Evolutionary conservation across 2,888 invertebrate species (phyloP), one percentile per base, ranked within the genome.

Genomic region (Colletes collaris): DNA sequence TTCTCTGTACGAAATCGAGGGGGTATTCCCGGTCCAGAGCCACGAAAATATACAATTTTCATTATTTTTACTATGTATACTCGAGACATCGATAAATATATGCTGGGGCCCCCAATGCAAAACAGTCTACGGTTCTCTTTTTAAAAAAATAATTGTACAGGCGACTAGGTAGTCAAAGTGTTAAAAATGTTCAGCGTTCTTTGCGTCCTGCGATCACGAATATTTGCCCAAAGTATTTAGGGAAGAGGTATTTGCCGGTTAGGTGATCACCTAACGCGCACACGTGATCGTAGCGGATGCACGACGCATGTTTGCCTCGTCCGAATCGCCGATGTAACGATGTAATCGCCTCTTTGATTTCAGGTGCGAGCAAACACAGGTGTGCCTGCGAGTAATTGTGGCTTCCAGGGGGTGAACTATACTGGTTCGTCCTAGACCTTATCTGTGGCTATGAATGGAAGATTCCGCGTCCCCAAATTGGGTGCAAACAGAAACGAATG

Each of bases 321-420:
- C 13, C 59, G 10, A 16, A 65, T 53, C 60, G 46, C 53, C 13
- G 71, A 53, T 65, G 66, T n/a, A 46, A 68, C 59, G 78, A 69
- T 81, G 72, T 79, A 83, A 77, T 76, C 86, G 68, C 40, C 79
- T 76, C 83, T 90, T 90, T 88, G 86, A 88, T 91, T 91, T 92
- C 90, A 91, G 91, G 92, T 91, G 92, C 86, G 86, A 89, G 91
- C 88, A 92, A 92, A 92, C 92, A 92, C 92, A 92, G 92, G 92
- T 92, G 92, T 65, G 78, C 71, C 49, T 44, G 46, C 52, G 44
- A 50, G n/a, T n/a, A 52, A 53, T 19, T n/a, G 56, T 53, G 64
- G 55, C 60, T 66, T 66, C 40, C 60, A 64, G 58, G 60, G 81
- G 81, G 73, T 69, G 62, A 58, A 10, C 10, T 10, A 40, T 7